A percentile compares a stretch with the other conserved stretches of the same genome.
phyloP scores from a whole-genome alignment of 2,888 invertebrate genomes.

The Sericinus montela region DNA sequence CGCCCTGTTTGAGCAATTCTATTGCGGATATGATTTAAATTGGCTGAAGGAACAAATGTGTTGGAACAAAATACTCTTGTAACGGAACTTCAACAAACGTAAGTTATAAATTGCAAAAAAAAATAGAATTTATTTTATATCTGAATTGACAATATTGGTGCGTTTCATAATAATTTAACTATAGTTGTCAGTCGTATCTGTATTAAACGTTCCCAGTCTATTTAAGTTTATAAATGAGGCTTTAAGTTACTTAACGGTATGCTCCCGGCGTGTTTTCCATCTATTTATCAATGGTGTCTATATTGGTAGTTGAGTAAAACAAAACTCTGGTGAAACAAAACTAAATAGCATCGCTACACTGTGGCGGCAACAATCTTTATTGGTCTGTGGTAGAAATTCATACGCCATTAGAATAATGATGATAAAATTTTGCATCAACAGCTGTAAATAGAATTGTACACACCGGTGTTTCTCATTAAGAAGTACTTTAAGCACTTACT shows the following conservation, averaged over 20 bases:
- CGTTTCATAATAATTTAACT: no score
- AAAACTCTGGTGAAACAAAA: constrained; percentile 22
- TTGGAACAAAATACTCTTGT: constrained; percentile 20
- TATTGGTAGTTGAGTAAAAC: constrained; percentile 22
- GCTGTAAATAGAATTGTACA: no score
- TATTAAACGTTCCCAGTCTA: constrained; percentile 7
- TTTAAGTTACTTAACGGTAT: constrained; percentile 13
- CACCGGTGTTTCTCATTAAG: no score
- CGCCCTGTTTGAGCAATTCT: constrained; percentile 29
- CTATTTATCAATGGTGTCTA: constrained; percentile 21
- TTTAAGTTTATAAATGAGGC: constrained; percentile 13
- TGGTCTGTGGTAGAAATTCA: constrained; percentile 2
- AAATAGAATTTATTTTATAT: no score
- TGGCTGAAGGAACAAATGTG: constrained; percentile 25
- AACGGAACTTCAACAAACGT: constrained; percentile 5
- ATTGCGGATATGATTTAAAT: constrained; percentile 31
- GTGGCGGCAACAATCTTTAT: not conserved
- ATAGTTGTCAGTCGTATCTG: no score
- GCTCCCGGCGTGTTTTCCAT: constrained; percentile 13
- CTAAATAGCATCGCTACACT: constrained; percentile 20
- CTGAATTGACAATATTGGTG: no score
- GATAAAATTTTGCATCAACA: no score
- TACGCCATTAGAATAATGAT: no score
- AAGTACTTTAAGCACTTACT: no score
- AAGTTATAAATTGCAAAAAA: no score